Evolutionary conservation across 2,888 invertebrate species (phyloP).

Genomic region (Gnatocerus cornutus): DNA sequence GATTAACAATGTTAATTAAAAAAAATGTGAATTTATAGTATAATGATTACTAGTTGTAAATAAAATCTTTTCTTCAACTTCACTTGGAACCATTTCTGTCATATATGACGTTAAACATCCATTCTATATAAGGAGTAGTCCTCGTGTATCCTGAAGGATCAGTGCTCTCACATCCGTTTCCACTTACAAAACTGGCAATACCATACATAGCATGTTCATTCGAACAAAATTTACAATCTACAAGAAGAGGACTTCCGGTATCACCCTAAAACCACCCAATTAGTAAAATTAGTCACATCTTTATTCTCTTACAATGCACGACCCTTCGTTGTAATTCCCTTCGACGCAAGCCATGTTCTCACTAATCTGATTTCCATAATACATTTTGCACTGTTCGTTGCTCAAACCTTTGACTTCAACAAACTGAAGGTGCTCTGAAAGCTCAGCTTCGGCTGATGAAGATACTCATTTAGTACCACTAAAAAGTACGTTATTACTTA

Average conservation of each 20-base stretch:
- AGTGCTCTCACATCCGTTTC: constrained; percentile 6
- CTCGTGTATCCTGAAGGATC: constrained; percentile 8
- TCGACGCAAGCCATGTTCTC: constrained; percentile 8
- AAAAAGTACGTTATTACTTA: constrained; percentile 2
- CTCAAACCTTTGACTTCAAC: not conserved
- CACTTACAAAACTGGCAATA: constrained; percentile 2
- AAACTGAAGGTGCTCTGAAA: constrained; percentile 2
- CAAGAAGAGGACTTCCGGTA: constrained; percentile 14
- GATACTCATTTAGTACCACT: too few species aligned
- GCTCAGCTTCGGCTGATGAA: not conserved
- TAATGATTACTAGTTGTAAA: too few species aligned
- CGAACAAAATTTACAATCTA: not conserved
- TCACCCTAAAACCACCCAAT: constrained; percentile 6
- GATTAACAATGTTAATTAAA: too few species aligned
- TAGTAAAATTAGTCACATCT: not conserved
- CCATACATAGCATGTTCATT: not conserved
- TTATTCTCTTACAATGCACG: constrained; percentile 19
- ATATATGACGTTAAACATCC: too few species aligned
- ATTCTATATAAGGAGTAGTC: not conserved
- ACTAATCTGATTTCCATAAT: constrained; percentile 11
- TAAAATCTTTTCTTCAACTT: too few species aligned
- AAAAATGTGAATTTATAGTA: too few species aligned
- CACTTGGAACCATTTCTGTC: too few species aligned
- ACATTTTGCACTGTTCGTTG: constrained; percentile 12
- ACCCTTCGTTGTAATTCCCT: constrained; percentile 23